Percentiles rank a stretch among this genome's conserved stretches.
Conservation (phyloP, 92 coral and sea anemone genomes). For the Bergia puertoricense region DNA sequence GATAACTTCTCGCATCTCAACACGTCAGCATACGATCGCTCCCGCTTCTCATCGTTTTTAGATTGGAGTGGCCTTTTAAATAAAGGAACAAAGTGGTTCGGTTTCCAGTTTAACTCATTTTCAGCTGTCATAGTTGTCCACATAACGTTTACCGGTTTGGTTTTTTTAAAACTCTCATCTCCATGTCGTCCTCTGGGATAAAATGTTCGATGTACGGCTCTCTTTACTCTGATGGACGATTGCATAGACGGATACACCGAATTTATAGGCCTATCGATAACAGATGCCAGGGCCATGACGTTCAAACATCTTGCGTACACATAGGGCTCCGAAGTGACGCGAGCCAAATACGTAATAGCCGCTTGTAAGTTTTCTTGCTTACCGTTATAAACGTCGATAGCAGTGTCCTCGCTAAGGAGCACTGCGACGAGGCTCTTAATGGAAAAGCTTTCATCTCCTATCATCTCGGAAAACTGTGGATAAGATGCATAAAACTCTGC, state of each 20-base stretch:
- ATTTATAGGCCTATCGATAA: neutral
- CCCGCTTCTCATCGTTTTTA: too few species aligned
- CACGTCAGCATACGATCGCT: too few species aligned
- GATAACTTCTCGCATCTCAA: too few species aligned
- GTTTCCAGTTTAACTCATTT: neutral
- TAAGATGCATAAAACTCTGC: neutral
- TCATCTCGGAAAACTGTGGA: neutral
- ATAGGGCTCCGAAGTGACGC: neutral
- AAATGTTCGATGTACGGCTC: neutral
- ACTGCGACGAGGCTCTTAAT: neutral
- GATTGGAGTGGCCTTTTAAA: too few species aligned
- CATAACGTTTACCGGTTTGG: neutral
- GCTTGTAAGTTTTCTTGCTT: neutral
- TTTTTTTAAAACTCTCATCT: neutral
- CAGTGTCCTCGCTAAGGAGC: neutral
- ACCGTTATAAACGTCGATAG: neutral
- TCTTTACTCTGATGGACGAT: neutral
- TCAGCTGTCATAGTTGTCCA: neutral
- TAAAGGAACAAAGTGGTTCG: conserved; percentile 4
- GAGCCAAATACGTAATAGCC: neutral
- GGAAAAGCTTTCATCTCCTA: neutral
- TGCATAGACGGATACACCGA: neutral
- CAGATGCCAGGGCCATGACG: conserved; percentile 5
- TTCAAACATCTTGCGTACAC: neutral
- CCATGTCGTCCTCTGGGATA: neutral